Base-by-base conservation (phyloP, 2,797 vertebrate species). In the Natrix natrix region DNA sequence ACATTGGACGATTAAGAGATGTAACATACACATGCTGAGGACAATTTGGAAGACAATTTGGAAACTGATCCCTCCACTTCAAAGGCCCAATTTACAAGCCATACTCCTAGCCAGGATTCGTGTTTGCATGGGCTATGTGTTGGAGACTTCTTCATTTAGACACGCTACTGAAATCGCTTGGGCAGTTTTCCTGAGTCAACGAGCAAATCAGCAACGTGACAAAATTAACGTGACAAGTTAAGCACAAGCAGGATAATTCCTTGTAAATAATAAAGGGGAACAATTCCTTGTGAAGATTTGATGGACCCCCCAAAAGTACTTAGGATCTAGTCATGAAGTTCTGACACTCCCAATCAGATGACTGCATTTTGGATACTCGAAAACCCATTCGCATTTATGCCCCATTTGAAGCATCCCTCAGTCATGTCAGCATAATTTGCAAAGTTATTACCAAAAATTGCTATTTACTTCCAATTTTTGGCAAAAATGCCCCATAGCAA, bases 101-200 rank as follows among this genome's bases (percentile, higher is more conserved):
- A 91, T 0, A 0, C 93, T 60, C 66, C 89, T 83, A 69, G 43
- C 11, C 0, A 0, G 16, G 54, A 52, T 12, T 86, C 22, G 2
- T 54, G 60, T 92, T 54, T 54, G 60, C 28, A 55, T 86, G 57
- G 87, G 32, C 16, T 10, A 6, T 13, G 24, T 91, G n/a, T 0
- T 0, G 91, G 93, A 93, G 24, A 16, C 60, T n/a, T 66, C 0
- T 0, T 28, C 89, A 74, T 69, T 86, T 91, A 3, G 0, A n/a
- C 24, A 43, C 0, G 0, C 43, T 48, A 56, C 26, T 37, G 87
- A 86, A 78, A 37, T 54, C 48, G 86, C 52, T 66, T 24, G 12
- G 52, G 74, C 20, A 83, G 52, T 14, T 87, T 83, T 92, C 66
- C 55, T 54, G 92, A 93, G 94, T 90, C 93, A 92, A 59, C 86